Conservation (phyloP, 2,888 invertebrate species). For the Ornithoptera priamus region DNA sequence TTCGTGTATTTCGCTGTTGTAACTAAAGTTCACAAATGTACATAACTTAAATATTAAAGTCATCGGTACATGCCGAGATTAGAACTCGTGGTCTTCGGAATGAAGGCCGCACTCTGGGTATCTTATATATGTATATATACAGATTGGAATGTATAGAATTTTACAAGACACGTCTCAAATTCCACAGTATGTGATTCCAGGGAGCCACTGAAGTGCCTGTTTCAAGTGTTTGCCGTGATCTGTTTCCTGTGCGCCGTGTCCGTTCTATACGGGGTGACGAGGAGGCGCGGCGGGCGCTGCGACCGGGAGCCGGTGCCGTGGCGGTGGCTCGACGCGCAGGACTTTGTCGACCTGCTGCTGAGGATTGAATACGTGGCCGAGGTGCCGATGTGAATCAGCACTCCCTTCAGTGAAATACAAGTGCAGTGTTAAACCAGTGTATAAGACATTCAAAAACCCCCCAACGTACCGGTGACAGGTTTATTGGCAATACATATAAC, state of each 20-base stretch:
- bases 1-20: too few species aligned
- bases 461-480: neutral
- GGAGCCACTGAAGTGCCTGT: slow-evolving; percentile 64
- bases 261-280: slow-evolving; percentile 52
- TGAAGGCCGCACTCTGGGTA: too few species aligned
- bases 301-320: slow-evolving; percentile 51
- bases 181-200: slow-evolving; percentile 55
- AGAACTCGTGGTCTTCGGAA: too few species aligned
- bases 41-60: too few species aligned
- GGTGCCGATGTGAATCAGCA: slow-evolving; percentile 60
- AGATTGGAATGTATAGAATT: slow-evolving; percentile 11
- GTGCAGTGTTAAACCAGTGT: neutral
- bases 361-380: slow-evolving; percentile 69
- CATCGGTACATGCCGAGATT: too few species aligned
- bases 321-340: slow-evolving; percentile 65
- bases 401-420: neutral
- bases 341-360: slow-evolving; percentile 62
- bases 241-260: slow-evolving; percentile 63
- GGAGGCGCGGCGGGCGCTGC: slow-evolving; percentile 36
- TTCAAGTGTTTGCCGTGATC: slow-evolving; percentile 67
- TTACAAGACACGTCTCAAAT: slow-evolving; percentile 37
- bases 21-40: too few species aligned
- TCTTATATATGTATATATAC: too few species aligned
- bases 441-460: neutral
- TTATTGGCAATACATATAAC: too few species aligned